These are phyloP conservation scores for Zaprionus camerounensis DNA, from an alignment of 1,140 invertebrate species.

Conservation along the genomic window DNA sequence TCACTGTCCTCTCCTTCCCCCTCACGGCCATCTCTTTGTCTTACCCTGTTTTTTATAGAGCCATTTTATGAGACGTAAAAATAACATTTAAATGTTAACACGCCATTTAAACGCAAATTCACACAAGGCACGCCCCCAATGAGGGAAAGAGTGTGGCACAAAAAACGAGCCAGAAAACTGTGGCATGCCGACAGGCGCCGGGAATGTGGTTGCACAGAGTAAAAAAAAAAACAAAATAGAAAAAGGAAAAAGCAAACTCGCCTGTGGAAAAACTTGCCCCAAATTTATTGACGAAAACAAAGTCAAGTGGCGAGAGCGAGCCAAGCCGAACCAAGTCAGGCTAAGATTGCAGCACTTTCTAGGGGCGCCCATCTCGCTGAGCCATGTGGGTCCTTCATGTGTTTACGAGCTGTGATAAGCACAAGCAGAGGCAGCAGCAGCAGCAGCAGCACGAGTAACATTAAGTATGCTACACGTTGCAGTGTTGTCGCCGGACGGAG, in stretches of 20 bases:
- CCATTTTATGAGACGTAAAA: conserved; percentile 76
- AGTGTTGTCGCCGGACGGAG: conserved; percentile 44
- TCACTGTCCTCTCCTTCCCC: conserved; percentile 11
- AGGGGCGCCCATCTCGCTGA: conserved; percentile 12
- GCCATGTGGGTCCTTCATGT: conserved; percentile 52
- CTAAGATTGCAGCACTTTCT: conserved; percentile 63
- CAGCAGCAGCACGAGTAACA: conserved; percentile 36
- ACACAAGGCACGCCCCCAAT: conserved; percentile 20
- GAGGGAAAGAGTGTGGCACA: conserved; percentile 23
- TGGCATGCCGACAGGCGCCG: conserved; percentile 69
- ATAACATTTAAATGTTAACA: conserved; percentile 79
- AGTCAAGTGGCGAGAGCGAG: conserved; percentile 68
- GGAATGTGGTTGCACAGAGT: conserved; percentile 50
- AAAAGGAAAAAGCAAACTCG: conserved; percentile 13
- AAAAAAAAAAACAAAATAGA: conserved; percentile 8
- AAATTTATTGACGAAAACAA: conserved; percentile 80
- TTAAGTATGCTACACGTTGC: conserved; percentile 73
- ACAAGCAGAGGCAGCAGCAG: conserved; percentile 15
- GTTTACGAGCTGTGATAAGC: conserved; percentile 73
- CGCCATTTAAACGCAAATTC: conserved; percentile 76
- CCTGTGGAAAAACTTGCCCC: conserved; percentile 50
- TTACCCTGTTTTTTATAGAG: conserved; percentile 46
- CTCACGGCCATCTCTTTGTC: background rate
- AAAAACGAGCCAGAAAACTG: conserved; percentile 56
- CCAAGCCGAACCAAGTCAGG: conserved; percentile 12